phyloP scores from a whole-genome alignment of 2,888 invertebrate genomes.

The Imbricaverruca yamaguchii region DNA sequence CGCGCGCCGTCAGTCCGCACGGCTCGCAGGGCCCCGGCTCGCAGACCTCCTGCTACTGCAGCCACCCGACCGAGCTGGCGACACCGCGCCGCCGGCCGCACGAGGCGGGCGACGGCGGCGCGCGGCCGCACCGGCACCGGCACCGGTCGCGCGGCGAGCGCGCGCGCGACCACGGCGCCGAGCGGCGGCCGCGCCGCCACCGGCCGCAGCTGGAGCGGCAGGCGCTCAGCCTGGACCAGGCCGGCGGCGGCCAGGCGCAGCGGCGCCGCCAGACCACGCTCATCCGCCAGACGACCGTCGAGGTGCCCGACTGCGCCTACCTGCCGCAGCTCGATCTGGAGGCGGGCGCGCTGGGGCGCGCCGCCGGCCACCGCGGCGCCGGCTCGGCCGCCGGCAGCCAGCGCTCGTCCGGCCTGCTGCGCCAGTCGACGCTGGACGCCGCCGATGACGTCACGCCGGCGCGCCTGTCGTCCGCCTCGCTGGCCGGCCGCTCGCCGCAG shows the following conservation, averaged over 20 bases:
- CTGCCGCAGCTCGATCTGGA: constrained; percentile 30
- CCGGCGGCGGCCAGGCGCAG: constrained; percentile 26
- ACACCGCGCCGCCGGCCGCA: neutral
- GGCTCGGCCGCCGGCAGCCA: neutral
- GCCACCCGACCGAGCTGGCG: constrained; percentile 6
- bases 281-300: constrained; percentile 30
- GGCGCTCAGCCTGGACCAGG: constrained; percentile 27
- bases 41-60: neutral
- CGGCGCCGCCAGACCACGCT: constrained; percentile 26
- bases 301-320: constrained; percentile 31
- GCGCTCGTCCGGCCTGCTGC: constrained; percentile 23
- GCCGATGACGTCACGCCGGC: constrained; percentile 28
- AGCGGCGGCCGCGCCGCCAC: constrained; percentile 1
- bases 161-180: neutral
- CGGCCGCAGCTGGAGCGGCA: constrained; percentile 29
- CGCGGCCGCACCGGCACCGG: neutral
- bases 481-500: neutral
- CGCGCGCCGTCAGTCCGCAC: neutral
- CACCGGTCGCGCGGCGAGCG: neutral
- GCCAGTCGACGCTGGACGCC: constrained; percentile 30
- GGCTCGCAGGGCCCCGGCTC: neutral
- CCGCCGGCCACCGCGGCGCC: neutral
- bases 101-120: neutral
- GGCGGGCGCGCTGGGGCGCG: constrained; percentile 27
- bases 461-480: neutral